These are phyloP conservation scores for Caenorhabditis remanei DNA, from an alignment of 1,140 invertebrate genomes.

Conservation along the genomic window DNA sequence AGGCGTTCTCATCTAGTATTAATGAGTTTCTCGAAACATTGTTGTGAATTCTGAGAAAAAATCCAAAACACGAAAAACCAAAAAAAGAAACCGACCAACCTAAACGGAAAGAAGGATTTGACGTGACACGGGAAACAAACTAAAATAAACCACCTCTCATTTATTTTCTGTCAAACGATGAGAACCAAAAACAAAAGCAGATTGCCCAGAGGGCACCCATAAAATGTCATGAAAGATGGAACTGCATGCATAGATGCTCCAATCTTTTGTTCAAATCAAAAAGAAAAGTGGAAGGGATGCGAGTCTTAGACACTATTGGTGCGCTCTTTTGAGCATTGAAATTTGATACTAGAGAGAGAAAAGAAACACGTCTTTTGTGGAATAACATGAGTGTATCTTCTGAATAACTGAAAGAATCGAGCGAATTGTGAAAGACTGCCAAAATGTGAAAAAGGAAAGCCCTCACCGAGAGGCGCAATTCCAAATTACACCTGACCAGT, in stretches of 20 bases:
- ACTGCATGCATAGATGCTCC: background rate
- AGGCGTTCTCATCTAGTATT: background rate
- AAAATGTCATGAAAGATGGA: conserved; percentile 18
- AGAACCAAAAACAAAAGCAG: background rate
- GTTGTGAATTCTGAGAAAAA: background rate
- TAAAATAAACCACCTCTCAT: background rate
- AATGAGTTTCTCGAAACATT: background rate
- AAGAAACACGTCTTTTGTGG: background rate
- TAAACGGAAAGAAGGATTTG: conserved; percentile 15
- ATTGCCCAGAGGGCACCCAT: background rate
- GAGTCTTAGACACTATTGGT: background rate
- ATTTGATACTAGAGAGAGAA: conserved; percentile 12
- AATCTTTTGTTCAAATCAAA: conserved; percentile 33
- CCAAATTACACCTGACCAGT: conserved; percentile 50
- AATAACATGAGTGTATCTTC: background rate
- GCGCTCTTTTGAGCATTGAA: conserved; percentile 17
- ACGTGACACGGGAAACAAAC: background rate
- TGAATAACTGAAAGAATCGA: background rate
- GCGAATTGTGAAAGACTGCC: background rate
- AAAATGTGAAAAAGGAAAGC: background rate
- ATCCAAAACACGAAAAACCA: background rate
- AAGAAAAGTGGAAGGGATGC: background rate
- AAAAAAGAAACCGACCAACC: background rate
- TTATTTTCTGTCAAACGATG: conserved; percentile 12
- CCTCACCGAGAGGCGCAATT: background rate